Base-by-base conservation (phyloP, 2,797 vertebrate genomes). In the Darevskia nairensis region DNA sequence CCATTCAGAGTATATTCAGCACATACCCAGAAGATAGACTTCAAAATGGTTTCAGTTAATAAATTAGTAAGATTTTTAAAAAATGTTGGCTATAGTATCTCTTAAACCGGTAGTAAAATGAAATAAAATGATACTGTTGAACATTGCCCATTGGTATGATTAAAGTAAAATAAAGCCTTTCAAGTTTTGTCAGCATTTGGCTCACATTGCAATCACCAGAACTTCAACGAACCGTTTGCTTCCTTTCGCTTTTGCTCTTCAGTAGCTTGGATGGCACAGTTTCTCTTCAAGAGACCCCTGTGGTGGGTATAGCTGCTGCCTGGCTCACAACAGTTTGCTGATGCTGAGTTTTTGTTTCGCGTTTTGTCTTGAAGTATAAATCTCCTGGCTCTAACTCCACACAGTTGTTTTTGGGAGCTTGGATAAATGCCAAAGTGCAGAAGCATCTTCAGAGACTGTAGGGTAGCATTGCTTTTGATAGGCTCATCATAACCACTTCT, bases 111-210 rank as follows among this genome's bases (percentile, higher is more conserved):
- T 39, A 84, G 27, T 8, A 6, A 69, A 80, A 66, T 19, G 21
- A 61, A 61, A 61, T 19, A 64, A 92, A 93, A 77, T 80, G 87
- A 0, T 88, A 59, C 75, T 90, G 88, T 94, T 86, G 46, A 85
- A 55, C 59, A 80, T 75, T 75, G 74, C 25, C 89, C 80, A 77
- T 0, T 46, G 23, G 50, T 46, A 66, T 23, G n/a, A 46, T 50
- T 32, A 15, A 92, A 44, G 9, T 61, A 0, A 19, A 55, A 88
- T n/a, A 74, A 35, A 32, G 17, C 71, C 87, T 72, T 66, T 89
- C 39, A 6, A 39, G 27, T 8, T 44, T 88, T 79, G 77, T n/a
- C 23, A 27, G 68, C 41, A 0, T 0, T 46, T 64, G 23, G 64
- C 50, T 86, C 35, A 27, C 50, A 32, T 66, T 81, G 9, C 25